Percentiles rank a stretch among this genome's conserved stretches.
Evolutionary conservation across 2,888 invertebrate species (phyloP).

Genomic region (Cenopis cana): DNA sequence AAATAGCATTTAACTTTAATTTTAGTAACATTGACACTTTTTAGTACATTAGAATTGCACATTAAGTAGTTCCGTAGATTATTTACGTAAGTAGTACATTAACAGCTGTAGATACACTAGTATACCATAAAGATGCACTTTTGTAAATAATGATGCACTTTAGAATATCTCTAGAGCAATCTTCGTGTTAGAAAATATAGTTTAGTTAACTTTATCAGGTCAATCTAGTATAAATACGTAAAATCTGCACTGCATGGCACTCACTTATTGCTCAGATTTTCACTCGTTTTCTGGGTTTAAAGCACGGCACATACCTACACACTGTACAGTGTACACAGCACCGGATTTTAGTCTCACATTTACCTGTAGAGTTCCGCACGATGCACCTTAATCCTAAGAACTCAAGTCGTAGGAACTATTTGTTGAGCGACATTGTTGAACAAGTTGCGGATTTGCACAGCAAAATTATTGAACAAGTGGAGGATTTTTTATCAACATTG

Average conservation of each 20-base stretch:
- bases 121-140: constrained; percentile 19
- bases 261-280: constrained; percentile 5
- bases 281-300: constrained; percentile 32
- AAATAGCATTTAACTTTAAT: background rate
- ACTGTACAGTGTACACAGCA: background rate
- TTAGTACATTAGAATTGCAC: background rate
- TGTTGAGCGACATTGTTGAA: background rate
- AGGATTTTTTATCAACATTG: too few relatives aligned
- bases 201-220: background rate
- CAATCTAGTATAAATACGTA: constrained; percentile 1
- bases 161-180: background rate
- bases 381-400: constrained; percentile 16
- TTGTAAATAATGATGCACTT: constrained; percentile 21
- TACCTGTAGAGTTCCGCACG: background rate
- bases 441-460: too few relatives aligned
- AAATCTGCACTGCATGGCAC: constrained; percentile 7
- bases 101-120: constrained; percentile 10
- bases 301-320: constrained; percentile 30
- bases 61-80: background rate
- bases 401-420: background rate
- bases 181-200: background rate
- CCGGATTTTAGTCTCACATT: constrained; percentile 8
- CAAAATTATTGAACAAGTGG: too few relatives aligned
- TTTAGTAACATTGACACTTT: background rate
- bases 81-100: background rate